These are phyloP conservation scores for Falco novaeseelandiae DNA, from an alignment of 2,797 vertebrate species.

Conservation along the genomic window DNA sequence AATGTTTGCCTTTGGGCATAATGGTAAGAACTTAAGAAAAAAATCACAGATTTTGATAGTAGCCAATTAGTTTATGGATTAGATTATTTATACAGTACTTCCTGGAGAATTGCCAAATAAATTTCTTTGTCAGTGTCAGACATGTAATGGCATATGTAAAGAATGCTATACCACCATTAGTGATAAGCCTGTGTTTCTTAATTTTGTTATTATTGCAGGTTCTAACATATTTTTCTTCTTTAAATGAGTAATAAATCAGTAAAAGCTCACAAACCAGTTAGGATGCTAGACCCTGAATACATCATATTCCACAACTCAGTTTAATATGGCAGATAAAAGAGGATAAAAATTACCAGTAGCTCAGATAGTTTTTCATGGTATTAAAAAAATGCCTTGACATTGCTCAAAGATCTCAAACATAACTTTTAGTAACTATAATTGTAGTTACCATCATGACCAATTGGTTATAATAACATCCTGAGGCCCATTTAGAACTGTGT, in stretches of 20 bases:
- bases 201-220: not conserved
- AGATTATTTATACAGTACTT: not conserved
- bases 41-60: not conserved
- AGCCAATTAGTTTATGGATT: not conserved
- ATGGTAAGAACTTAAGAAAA: not conserved
- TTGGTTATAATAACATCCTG: not conserved
- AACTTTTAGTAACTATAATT: not conserved
- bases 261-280: not conserved
- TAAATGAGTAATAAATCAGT: not conserved
- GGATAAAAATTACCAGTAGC: not conserved
- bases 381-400: not conserved
- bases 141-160: not conserved
- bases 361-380: not conserved
- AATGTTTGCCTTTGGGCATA: not conserved
- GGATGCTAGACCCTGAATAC: not conserved
- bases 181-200: not conserved
- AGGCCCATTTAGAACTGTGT: not conserved
- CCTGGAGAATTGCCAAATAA: not conserved
- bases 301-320: not conserved
- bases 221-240: not conserved
- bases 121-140: not conserved
- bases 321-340: not conserved
- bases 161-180: not conserved
- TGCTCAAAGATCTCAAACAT: not conserved
- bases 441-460: not conserved